These are phyloP conservation scores for Thecophora atra DNA, from an alignment of 2,888 invertebrate genomes.

Conservation along the genomic window DNA sequence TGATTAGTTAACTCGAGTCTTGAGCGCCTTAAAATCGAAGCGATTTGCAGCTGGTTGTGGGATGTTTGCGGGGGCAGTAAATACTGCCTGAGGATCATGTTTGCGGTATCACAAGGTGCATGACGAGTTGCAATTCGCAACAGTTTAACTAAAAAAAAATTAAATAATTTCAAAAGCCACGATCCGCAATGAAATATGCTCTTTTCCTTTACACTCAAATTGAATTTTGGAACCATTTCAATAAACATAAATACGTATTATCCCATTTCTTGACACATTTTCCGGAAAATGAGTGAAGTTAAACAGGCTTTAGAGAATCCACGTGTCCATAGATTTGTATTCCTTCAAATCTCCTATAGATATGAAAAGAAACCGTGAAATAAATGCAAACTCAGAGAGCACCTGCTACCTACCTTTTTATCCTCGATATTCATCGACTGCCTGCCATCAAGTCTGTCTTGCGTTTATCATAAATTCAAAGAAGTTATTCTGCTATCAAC, in stretches of 20 bases:
- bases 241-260: too few species aligned
- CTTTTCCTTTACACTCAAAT: background rate
- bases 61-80: slow-evolving; percentile 31
- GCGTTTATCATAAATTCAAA: background rate
- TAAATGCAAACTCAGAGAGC: too few species aligned
- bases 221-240: background rate
- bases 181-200: background rate
- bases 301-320: too few species aligned
- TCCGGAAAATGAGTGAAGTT: too few species aligned
- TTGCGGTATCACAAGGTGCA: background rate
- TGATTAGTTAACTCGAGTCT: slow-evolving; percentile 29
- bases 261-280: too few species aligned
- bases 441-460: background rate
- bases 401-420: too few species aligned
- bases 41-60: background rate
- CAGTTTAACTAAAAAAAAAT: slow-evolving; percentile 7
- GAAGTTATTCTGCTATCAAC: background rate
- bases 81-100: too few species aligned
- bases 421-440: background rate
- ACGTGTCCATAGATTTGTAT: too few species aligned
- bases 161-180: background rate
- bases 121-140: slow-evolving; percentile 2
- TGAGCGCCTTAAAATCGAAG: background rate
- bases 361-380: too few species aligned
- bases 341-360: too few species aligned